Evolutionary conservation across 2,888 invertebrate species (phyloP).

Genomic region (Sminthurides aquaticus): DNA sequence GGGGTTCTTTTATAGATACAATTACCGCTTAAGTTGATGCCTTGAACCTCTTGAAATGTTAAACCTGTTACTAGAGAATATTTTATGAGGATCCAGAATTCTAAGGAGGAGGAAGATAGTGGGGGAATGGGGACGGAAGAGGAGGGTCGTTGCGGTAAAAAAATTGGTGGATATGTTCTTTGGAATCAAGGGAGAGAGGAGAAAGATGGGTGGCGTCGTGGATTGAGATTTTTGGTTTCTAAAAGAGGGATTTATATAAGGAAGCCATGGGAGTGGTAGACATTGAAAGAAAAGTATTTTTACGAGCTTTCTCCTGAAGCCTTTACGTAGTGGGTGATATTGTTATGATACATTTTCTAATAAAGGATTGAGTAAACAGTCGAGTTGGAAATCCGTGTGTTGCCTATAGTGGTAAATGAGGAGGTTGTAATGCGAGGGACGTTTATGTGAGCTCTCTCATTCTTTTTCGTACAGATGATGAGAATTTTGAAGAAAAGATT

Average conservation of each 20-base stretch:
- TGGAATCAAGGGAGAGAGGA: slow-evolving; percentile 15
- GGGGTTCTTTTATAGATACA: background rate
- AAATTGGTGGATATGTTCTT: no score
- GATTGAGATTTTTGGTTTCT: background rate
- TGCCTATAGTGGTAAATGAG: background rate
- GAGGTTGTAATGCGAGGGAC: background rate
- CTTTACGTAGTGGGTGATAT: background rate
- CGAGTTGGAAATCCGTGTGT: background rate
- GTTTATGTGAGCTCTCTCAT: background rate
- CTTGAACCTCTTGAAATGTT: background rate
- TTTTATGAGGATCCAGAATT: slow-evolving; percentile 1
- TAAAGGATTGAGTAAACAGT: background rate
- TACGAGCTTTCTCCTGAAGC: background rate
- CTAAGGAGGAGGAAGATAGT: slow-evolving; percentile 18
- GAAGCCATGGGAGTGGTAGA: background rate
- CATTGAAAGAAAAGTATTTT: background rate
- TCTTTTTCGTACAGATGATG: background rate
- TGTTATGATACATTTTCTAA: background rate
- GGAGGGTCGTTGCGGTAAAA: no score
- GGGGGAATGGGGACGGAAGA: slow-evolving; percentile 14
- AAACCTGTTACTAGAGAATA: background rate
- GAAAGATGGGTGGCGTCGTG: slow-evolving; percentile 7
- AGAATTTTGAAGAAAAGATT: background rate
- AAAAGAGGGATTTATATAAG: background rate
- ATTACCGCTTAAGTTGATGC: background rate